A percentile compares a stretch with the other conserved stretches of the same genome.
phyloP scores from a whole-genome alignment of 92 coral and sea anemone genomes.

The Parazoanthus atlanticus region DNA sequence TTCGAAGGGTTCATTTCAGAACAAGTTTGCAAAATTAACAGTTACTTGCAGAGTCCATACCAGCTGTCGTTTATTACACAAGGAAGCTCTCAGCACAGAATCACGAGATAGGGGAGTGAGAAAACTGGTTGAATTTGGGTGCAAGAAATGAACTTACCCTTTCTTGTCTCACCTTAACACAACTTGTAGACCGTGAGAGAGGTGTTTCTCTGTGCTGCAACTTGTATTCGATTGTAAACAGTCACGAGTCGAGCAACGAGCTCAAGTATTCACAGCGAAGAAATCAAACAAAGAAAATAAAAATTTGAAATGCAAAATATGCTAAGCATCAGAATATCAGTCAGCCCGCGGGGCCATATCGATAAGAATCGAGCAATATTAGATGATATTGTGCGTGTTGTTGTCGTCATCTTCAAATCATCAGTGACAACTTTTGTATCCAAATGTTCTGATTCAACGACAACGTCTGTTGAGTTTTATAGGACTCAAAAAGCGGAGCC shows the following conservation, averaged over 20 bases:
- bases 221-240: background rate
- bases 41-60: slow-evolving; percentile 11
- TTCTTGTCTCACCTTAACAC: background rate
- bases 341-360: background rate
- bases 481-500: background rate
- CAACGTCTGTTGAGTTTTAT: background rate
- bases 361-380: background rate
- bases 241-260: slow-evolving; percentile 5
- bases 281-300: slow-evolving; percentile 37
- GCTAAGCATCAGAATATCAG: background rate
- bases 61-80: background rate
- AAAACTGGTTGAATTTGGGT: background rate
- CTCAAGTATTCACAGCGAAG: slow-evolving; percentile 25
- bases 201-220: background rate
- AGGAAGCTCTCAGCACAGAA: background rate
- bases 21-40: background rate
- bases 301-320: slow-evolving; percentile 46
- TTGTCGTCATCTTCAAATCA: background rate
- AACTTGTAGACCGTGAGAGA: background rate
- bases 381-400: background rate
- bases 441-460: background rate
- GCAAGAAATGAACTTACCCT: slow-evolving; percentile 7
- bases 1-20: background rate
- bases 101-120: background rate
- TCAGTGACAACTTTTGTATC: background rate